Evolutionary conservation across 2,113 vertebrate genomes (phyloP), one percentile per base, ranked within the genome.

Genomic region (Circaetus gallicus): DNA sequence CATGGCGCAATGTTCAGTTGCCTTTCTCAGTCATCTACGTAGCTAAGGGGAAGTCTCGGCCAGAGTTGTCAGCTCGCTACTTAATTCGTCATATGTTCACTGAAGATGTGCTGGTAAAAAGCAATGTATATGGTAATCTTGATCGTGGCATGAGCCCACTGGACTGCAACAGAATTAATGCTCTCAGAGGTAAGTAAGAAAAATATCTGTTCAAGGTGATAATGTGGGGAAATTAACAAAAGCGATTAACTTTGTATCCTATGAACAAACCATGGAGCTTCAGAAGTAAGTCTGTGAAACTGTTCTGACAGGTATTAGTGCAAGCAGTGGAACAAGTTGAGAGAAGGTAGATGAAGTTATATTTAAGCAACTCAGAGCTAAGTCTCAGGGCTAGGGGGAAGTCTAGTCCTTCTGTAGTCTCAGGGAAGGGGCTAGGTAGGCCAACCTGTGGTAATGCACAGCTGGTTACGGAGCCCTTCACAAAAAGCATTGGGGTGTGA

Each of bases 21-120:
- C 97, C 98, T 8, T 88, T 95, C 83, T 97, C 93, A 6, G 93
- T 98, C 52, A 89, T 98, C 83, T 95, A 76, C 8, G 88, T 95
- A 4, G 98, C 98, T 2, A 98, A 97, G 91, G 85, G 84, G 50
- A 98, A 98, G 72, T 47, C 91, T 8, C 89, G 96, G 11, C 98
- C 98, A 19, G 97, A 98, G 36, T 36, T 98, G 38, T 97, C 98
- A 49, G 98, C 98, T 58, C 98, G 97, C 32, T 98, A 96, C 80
- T 96, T 99, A 26, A 96, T 99, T 83, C 97, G 96, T 28, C 97
- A 98, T 36, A 93, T 99, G 77, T 99, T 99, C 92, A 71, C 98
- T 28, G 97, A 98, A 24, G 97, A 98, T 6, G 96, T 98, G 71
- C 95, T 99, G 67, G 61, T 98, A 15, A 97, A 85, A 95, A 99